Evolutionary conservation across 2,797 vertebrate genomes (phyloP), one percentile per base, ranked within the genome.

Genomic region (Echiichthys vipera): DNA sequence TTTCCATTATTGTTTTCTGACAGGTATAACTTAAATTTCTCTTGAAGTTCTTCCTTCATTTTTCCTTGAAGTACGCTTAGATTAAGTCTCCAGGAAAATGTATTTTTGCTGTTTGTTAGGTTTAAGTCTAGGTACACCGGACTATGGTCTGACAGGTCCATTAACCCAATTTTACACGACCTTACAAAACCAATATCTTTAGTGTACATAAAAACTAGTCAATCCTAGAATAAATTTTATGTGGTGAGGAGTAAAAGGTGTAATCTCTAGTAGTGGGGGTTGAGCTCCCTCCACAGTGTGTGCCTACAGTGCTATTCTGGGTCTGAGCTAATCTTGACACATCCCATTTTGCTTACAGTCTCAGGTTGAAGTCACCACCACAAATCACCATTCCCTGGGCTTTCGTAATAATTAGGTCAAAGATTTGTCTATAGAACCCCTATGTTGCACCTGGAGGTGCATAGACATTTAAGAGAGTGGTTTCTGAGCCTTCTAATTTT

Each of bases 351-450:
- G 25, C 36, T 2, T 53, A 22, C 5, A 54, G 27, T 54, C 25
- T 42, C 7, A 42, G 2, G 4, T 65, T 65, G 3, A 65, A 54
- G 4, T 65, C 49, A 2, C 25, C 13, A 1, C 25, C 18, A 11
- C 47, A 53, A 22, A 53, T 18, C 7, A 53, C 34, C 17, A 29
- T 20, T 15, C 49, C 49, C 3, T 12, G 13, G n/a, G 13, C 12
- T 32, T 65, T 65, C 2, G 25, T 65, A 20, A 65, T 32, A n/a
- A 43, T 54, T 10, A 54, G 27, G 5, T 65, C n/a, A 7, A 43
- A 54, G 10, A 65, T 43, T 5, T 25, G n/a, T 49, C 22, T 65
- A 7, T 43, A 65, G 3, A 65, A 65, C 5, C 17, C 22, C 17
- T 5, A 47, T 11, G 45, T 47, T 2, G 5, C 13, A 24, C 45